Evolutionary conservation across 2,888 invertebrate species (phyloP).

Genomic region (Vannuccia rotundouncinata): DNA sequence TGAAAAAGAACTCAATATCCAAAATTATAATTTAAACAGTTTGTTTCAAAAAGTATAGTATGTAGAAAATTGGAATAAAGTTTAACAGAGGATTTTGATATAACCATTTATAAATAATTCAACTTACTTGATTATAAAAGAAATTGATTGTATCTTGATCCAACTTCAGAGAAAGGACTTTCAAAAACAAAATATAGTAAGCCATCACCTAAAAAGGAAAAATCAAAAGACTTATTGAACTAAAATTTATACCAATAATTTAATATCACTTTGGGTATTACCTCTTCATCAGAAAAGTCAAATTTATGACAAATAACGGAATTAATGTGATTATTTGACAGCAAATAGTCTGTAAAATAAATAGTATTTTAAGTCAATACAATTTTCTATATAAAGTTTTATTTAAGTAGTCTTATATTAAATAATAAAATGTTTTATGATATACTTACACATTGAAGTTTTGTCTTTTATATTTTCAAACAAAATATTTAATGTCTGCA

Average conservation of each 20-base stretch:
- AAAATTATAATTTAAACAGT: not conserved
- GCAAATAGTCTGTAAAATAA: constrained; percentile 77
- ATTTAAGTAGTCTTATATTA: not conserved
- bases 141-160: constrained; percentile 98
- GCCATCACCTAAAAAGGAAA: constrained; percentile 70
- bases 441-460: constrained; percentile 87
- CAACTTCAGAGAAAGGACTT: constrained; percentile 90
- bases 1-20: constrained; percentile 6
- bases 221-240: not conserved
- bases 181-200: constrained; percentile 97
- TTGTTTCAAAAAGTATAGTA: constrained; percentile 9
- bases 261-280: constrained; percentile 42
- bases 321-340: constrained; percentile 99
- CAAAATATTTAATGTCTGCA: constrained; percentile 94
- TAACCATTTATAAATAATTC: no score
- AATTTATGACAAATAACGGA: constrained; percentile 98
- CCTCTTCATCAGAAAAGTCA: constrained; percentile 98
- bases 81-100: no score
- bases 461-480: constrained; percentile 99
- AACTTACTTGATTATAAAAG: constrained; percentile 85
- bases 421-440: not conserved
- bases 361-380: constrained; percentile 42
- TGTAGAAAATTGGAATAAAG: constrained; percentile 28
- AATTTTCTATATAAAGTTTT: not conserved
- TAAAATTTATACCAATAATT: not conserved